These are phyloP conservation scores for Blera fallax DNA, from an alignment of 2,888 invertebrate species.

Conservation along the genomic window DNA sequence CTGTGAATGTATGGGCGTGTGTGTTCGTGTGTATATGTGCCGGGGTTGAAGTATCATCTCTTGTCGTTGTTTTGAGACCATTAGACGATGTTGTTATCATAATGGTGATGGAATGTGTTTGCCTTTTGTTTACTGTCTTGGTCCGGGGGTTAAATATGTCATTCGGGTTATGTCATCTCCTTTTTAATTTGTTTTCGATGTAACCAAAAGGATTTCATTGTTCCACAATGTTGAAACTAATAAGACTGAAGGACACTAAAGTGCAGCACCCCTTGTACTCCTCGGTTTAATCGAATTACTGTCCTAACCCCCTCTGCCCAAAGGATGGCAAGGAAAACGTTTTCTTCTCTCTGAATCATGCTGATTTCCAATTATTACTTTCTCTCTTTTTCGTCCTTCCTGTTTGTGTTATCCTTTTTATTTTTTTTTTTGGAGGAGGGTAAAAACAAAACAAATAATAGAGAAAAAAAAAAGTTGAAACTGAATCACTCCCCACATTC, in stretches of 20 bases:
- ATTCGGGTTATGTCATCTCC: constrained; percentile 53
- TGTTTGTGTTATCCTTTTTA: constrained; percentile 35
- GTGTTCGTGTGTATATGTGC: not conserved
- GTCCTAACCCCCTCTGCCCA: not conserved
- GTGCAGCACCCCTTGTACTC: constrained; percentile 28
- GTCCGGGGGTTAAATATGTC: constrained; percentile 3
- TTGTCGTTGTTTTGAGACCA: constrained; percentile 40
- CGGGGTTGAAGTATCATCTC: constrained; percentile 14
- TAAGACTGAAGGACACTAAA: constrained; percentile 25
- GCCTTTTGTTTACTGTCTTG: constrained; percentile 49
- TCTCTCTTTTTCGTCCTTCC: constrained; percentile 21
- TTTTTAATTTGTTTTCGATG: constrained; percentile 59
- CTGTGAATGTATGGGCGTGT: not conserved
- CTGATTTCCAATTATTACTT: constrained; percentile 70
- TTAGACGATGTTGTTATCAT: constrained; percentile 55
- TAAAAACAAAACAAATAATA: constrained; percentile 52
- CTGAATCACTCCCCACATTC: constrained; percentile 50
- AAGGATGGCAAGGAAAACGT: not conserved
- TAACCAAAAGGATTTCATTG: constrained; percentile 39
- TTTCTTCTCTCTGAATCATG: constrained; percentile 39
- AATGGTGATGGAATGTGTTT: constrained; percentile 65
- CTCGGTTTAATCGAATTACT: constrained; percentile 56
- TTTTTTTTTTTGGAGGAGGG: not conserved
- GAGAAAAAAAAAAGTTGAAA: constrained; percentile 12
- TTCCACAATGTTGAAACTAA: not conserved